phyloP scores from a whole-genome alignment of 2,888 invertebrate species.

The Tachina fera region DNA sequence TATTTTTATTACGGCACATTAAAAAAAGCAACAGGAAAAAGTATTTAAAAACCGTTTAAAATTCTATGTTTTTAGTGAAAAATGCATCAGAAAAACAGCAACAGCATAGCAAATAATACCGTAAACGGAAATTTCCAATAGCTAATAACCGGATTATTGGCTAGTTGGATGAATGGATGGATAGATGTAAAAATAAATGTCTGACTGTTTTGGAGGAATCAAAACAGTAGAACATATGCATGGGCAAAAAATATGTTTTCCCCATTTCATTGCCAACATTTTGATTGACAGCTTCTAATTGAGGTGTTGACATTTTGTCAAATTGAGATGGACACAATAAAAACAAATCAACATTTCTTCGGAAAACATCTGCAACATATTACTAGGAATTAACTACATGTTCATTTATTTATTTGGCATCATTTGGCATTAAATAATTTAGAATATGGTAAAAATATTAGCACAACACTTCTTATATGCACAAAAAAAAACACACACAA shows the following conservation, averaged over 20 bases:
- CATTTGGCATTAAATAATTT: constrained; percentile 45
- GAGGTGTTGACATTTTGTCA: constrained; percentile 72
- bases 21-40: constrained; percentile 1
- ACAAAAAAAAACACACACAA: neutral
- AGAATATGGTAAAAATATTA: constrained; percentile 63
- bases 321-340: constrained; percentile 66
- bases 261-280: constrained; percentile 55
- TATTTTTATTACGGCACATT: constrained; percentile 30
- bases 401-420: constrained; percentile 56
- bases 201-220: constrained; percentile 17
- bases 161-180: neutral
- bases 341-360: constrained; percentile 24
- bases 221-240: constrained; percentile 21
- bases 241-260: constrained; percentile 33
- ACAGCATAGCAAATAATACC: constrained; percentile 19
- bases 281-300: constrained; percentile 72
- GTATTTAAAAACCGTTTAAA: constrained; percentile 42
- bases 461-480: constrained; percentile 45
- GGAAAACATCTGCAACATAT: constrained; percentile 60
- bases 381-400: constrained; percentile 34
- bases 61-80: constrained; percentile 54
- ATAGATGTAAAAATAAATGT: constrained; percentile 16
- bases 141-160: neutral
- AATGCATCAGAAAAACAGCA: constrained; percentile 36
- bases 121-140: constrained; percentile 8